Evolutionary conservation across 2,113 vertebrate species (phyloP).

Genomic region (Ornithorhynchus anatinus): DNA sequence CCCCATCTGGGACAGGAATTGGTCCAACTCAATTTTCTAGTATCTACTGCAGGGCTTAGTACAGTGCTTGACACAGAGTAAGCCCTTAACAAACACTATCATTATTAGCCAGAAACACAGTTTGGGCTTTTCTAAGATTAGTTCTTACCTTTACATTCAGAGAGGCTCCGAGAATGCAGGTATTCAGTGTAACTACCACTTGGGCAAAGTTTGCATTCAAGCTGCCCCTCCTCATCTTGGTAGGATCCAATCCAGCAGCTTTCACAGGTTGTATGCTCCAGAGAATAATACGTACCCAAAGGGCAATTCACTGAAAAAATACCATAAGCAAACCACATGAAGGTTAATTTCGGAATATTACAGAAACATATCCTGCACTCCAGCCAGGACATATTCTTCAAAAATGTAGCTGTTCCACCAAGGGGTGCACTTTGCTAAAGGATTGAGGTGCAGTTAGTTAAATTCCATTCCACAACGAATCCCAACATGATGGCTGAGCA

Average conservation of each 20-base stretch:
- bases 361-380: no score
- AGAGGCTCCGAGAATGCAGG: constrained; percentile 86
- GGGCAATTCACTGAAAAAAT: constrained; percentile 88
- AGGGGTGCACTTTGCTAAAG: no score
- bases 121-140: background rate
- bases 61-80: no score
- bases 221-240: constrained; percentile 92
- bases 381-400: no score
- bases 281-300: constrained; percentile 90
- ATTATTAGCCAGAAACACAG: background rate
- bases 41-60: no score
- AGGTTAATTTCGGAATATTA: background rate
- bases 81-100: no score
- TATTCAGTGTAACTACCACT: constrained; percentile 88
- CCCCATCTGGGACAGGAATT: no score
- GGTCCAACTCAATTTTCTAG: no score
- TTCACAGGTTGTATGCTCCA: constrained; percentile 87
- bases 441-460: no score
- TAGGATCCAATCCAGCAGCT: constrained; percentile 93
- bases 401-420: no score
- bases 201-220: constrained; percentile 91
- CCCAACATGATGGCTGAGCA: no score
- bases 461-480: no score
- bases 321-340: background rate
- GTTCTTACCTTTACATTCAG: constrained; percentile 89